Evolutionary conservation across 2,888 invertebrate genomes (phyloP), one percentile per base, ranked within the genome.

Genomic region (Osedax fenrisi): DNA sequence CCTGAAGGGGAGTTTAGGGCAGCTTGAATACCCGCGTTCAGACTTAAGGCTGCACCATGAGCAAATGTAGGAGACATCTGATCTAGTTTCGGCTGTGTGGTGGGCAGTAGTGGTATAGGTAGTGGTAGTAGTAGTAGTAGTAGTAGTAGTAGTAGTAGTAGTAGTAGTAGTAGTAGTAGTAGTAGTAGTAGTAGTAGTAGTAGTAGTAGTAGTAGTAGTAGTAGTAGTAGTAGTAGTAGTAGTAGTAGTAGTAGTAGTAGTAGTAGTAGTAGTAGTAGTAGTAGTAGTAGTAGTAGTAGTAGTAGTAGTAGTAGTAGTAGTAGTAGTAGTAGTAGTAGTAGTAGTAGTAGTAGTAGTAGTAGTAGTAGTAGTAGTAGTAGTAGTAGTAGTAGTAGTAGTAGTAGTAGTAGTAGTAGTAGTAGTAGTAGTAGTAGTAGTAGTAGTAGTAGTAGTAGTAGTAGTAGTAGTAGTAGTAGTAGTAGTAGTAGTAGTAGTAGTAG

Each of bases 401-500:
- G 69, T 69, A 25, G 69, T 26, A 69, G 69, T 69, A 25, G 69
- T 24, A 25, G 69, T 26, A 25, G 69, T 25, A 69, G 69, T 69
- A 69, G 69, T 69, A 69, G 69, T 26, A 69, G 69, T 69, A 25
- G 69, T 69, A 69, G 69, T 69, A 69, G 69, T 69, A 69, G 69
- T 69, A 69, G 69, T 26, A 69, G 69, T 25, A 69, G 69, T 69
- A 69, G 69, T 69, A 69, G 69, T 25, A 69, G 69, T 25, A 69
- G 26, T 69, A 25, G 69, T 69, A 69, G 69, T 69, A 25, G 69
- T 24, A 25, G 69, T 69, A 69, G 69, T 26, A 69, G 69, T 69
- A 25, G 69, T 69, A 69, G 69, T 69, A 69, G 69, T 69, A 25
- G 69, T 26, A 69, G 69, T 69, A 25, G 69, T 24, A 25, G 69